A percentile compares a stretch with the other conserved stretches of the same genome.
phyloP scores from a whole-genome alignment of 2,888 invertebrate species.

The Prionchulus punctatus region DNA sequence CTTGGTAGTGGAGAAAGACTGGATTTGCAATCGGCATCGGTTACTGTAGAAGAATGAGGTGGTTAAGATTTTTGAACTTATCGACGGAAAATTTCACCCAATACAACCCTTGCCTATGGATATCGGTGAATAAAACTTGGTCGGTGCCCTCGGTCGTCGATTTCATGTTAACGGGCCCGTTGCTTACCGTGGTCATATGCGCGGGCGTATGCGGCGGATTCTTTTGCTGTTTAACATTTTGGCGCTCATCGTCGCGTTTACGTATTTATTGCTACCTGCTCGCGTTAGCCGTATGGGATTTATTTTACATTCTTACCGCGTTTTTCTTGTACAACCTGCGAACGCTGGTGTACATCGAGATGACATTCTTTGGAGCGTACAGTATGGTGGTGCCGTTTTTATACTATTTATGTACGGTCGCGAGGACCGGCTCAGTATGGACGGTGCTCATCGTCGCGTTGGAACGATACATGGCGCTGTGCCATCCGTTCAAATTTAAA shows the following conservation, averaged over 20 bases:
- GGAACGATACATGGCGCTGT: not conserved
- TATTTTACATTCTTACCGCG: not conserved
- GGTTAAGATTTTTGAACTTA: not conserved
- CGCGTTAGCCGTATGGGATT: not conserved
- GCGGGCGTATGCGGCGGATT: not conserved
- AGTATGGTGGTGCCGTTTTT: not conserved
- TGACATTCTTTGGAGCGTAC: not conserved
- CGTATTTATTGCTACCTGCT: not conserved
- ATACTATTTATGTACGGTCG: not conserved
- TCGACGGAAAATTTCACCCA: too few species aligned
- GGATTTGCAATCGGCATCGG: too few species aligned
- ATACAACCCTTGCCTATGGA: too few species aligned
- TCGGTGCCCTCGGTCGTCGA: not conserved
- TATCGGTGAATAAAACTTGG: too few species aligned
- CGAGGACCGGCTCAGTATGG: not conserved
- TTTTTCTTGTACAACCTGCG: not conserved
- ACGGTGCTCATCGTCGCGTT: not conserved
- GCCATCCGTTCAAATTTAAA: slow-evolving; percentile 1
- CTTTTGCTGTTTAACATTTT: not conserved
- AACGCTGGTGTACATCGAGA: not conserved
- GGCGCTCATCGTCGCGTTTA: not conserved
- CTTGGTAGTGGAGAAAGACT: too few species aligned
- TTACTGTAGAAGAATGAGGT: not conserved
- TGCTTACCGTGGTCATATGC: not conserved
- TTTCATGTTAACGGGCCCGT: not conserved